Percentiles rank a stretch among this genome's conserved stretches.
Evolutionary conservation across 2,113 vertebrate genomes (phyloP).

Genomic region (Dunckerocampus dactyliophorus): DNA sequence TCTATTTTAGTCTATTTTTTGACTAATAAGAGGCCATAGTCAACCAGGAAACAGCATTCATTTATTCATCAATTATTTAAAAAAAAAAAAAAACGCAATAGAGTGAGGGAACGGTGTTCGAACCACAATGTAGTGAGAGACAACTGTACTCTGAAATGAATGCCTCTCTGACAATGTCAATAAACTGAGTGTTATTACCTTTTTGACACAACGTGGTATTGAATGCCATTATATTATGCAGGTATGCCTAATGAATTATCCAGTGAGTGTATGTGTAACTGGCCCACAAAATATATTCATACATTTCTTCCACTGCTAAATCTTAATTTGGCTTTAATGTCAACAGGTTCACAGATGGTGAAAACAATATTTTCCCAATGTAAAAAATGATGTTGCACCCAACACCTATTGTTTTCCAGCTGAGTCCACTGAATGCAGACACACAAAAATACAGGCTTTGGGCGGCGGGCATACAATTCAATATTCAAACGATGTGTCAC

Average conservation of each 20-base stretch:
- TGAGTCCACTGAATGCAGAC: constrained; percentile 11
- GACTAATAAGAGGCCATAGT: too few species aligned
- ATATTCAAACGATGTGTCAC: constrained; percentile 55
- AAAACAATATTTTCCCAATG: not conserved
- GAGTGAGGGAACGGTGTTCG: too few species aligned
- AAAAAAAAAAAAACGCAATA: too few species aligned
- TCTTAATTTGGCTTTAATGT: not conserved
- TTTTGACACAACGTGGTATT: not conserved
- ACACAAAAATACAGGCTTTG: constrained; percentile 21
- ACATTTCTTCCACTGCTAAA: not conserved
- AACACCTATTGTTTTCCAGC: constrained; percentile 19
- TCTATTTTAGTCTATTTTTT: too few species aligned
- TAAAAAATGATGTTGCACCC: not conserved
- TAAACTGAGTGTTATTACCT: too few species aligned
- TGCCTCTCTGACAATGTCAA: too few species aligned
- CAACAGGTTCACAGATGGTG: not conserved
- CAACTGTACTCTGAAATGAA: too few species aligned
- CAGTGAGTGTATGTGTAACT: not conserved
- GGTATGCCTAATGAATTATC: not conserved
- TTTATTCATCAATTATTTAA: too few species aligned
- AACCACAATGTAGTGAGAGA: too few species aligned
- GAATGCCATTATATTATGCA: not conserved
- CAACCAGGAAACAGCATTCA: too few species aligned
- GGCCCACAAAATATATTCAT: not conserved
- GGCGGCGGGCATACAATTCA: constrained; percentile 34